Percentiles rank a stretch among this genome's conserved stretches.
Evolutionary conservation across 2,797 vertebrate species (phyloP).

Genomic region (Dendrocincla fuliginosa): DNA sequence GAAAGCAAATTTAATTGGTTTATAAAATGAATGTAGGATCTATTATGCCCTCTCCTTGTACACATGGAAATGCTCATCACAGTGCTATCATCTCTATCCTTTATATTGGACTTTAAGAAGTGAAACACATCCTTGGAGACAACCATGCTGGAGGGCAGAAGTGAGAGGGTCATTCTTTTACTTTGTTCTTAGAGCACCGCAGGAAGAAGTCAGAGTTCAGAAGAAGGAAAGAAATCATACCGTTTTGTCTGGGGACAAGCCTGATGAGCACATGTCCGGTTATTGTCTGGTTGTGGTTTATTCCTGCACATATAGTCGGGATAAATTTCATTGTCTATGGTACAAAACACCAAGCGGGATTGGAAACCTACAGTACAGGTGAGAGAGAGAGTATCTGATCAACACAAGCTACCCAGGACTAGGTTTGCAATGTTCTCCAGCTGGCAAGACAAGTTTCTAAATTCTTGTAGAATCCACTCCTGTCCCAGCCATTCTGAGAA

Average conservation of each 20-base stretch:
- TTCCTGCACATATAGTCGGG: conserved; percentile 87
- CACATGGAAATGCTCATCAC: neutral
- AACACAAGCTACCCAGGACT: neutral
- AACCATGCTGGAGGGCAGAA: neutral
- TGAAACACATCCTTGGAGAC: neutral
- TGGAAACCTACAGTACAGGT: conserved; percentile 84
- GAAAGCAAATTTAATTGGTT: neutral
- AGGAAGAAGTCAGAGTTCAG: neutral
- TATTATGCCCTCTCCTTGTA: neutral
- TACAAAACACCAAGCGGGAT: conserved; percentile 89
- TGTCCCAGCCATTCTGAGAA: neutral
- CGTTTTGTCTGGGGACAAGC: conserved; percentile 86
- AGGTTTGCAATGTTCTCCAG: neutral
- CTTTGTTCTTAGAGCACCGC: neutral
- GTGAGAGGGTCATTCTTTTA: neutral
- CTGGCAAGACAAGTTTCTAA: neutral
- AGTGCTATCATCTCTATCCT: neutral
- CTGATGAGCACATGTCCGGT: conserved; percentile 87
- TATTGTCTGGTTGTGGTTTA: conserved; percentile 81
- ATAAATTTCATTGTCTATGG: conserved; percentile 88
- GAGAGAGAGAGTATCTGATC: neutral
- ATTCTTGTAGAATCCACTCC: neutral
- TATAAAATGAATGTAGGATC: neutral
- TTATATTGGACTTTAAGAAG: neutral
- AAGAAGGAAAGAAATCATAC: conserved; percentile 69